Conservation (phyloP, 2,113 vertebrate species). For the Callopanchax toddi region DNA sequence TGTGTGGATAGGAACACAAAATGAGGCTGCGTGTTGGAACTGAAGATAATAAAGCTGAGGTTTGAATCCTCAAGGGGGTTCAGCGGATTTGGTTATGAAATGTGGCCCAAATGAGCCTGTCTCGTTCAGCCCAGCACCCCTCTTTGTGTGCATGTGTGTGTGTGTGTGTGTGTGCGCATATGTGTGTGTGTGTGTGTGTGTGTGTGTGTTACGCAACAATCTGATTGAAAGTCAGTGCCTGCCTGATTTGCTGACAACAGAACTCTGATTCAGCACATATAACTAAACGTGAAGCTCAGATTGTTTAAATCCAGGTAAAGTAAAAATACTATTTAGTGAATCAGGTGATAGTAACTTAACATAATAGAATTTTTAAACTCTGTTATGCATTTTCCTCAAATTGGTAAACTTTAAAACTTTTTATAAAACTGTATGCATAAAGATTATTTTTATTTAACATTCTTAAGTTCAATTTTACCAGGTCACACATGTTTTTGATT, state of each 20-base stretch:
- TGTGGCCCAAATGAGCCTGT: slow-evolving; percentile 27
- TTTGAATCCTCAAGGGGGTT: slow-evolving; percentile 32
- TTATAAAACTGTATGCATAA: not conserved
- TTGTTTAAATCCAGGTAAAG: no score
- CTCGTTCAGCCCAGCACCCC: not conserved
- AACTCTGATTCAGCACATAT: slow-evolving; percentile 22
- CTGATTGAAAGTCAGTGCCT: slow-evolving; percentile 27
- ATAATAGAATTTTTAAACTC: no score
- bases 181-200: slow-evolving; percentile 16
- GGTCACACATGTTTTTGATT: no score
- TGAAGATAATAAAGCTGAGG: slow-evolving; percentile 46
- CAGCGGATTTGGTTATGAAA: slow-evolving; percentile 59
- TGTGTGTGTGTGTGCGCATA: slow-evolving; percentile 13
- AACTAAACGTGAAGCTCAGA: not conserved
- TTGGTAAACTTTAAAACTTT: not conserved
- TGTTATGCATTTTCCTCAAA: not conserved
- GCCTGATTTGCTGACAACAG: slow-evolving; percentile 28
- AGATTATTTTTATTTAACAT: no score
- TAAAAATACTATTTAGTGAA: no score
- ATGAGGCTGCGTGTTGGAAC: no score
- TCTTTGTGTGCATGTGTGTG: slow-evolving; percentile 4
- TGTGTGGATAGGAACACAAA: not conserved
- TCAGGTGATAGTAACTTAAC: no score
- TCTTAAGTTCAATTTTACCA: no score
- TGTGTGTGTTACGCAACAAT: slow-evolving; percentile 44